Conservation (phyloP, 1,140 invertebrate genomes). For the Leptonema lineaticorne region DNA sequence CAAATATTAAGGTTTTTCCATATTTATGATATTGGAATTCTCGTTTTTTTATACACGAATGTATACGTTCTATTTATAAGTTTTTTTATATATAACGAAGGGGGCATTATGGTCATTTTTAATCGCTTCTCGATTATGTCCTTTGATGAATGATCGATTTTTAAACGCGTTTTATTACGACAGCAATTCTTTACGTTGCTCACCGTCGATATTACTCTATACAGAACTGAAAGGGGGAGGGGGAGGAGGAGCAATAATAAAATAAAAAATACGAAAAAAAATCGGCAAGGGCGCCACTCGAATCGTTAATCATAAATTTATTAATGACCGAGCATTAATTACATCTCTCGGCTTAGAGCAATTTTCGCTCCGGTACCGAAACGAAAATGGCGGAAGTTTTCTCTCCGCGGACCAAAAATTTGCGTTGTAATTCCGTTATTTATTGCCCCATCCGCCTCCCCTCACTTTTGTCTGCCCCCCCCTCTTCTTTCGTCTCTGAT, state of each 20-base stretch:
- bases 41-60: no score
- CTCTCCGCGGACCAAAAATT: conserved; percentile 20
- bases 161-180: background rate
- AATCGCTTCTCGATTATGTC: background rate
- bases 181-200: no score
- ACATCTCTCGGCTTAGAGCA: conserved; percentile 20
- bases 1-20: no score
- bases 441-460: conserved; percentile 9
- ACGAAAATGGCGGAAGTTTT: conserved; percentile 20
- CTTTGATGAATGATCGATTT: background rate
- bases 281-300: background rate
- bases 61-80: no score
- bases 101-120: no score
- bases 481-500: background rate
- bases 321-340: conserved; percentile 23
- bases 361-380: conserved; percentile 8
- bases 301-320: conserved; percentile 26
- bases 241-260: background rate
- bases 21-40: no score
- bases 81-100: no score
- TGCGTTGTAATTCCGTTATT: conserved; percentile 24
- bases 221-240: background rate
- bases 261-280: background rate
- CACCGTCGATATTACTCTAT: no score
- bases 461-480: background rate